Base-by-base conservation (phyloP, 92 coral and sea anemone genomes). In the Galaxea fascicularis region DNA sequence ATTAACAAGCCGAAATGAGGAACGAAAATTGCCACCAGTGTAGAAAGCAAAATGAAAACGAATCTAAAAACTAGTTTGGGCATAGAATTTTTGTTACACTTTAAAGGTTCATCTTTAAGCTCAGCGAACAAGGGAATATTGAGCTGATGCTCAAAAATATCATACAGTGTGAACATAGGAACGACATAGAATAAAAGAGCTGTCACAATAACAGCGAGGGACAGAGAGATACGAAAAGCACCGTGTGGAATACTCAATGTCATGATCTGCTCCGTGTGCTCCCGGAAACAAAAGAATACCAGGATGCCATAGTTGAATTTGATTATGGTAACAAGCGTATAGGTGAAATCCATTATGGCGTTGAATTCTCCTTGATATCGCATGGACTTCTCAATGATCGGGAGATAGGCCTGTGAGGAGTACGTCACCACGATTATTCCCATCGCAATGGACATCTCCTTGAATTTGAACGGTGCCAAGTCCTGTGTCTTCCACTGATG, bases 291-390 rank as follows among this genome's bases (percentile, higher is more conserved):
- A 75, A 94, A 94, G 86, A 88, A 94, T 57, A 94, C 98, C 80
- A 94, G 74, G 69, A 94, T 92, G 10, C 98, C 98, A 69, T 94
- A 94, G 91, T 90, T 94, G 87, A 87, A 94, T 86, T 94, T 94
- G 92, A 94, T 89, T 1, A 94, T 91, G 58, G 98, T 94, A 18
- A 94, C 92, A 17, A 94, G 90, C 24, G 95, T 92, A 83, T 94
- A 94, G 76, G 98, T 92, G 77, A 94, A 94, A 63, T 94, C 95
- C 98, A 94, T 94, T 82, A 94, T 94, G 78, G 98, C 98, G 82
- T 94, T 94, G 66, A 94, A 94, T 75, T 94, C 98, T 11, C 96
- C 98, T 17, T 89, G 90, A 82, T 92, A 94, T 28, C 88, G 90
- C 98, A 94, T 94, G 58, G 98, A 92, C 25, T 79, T 87, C 69